Conservation (phyloP, 2,888 invertebrate genomes). For the Drosophila neoperkinsi region DNA sequence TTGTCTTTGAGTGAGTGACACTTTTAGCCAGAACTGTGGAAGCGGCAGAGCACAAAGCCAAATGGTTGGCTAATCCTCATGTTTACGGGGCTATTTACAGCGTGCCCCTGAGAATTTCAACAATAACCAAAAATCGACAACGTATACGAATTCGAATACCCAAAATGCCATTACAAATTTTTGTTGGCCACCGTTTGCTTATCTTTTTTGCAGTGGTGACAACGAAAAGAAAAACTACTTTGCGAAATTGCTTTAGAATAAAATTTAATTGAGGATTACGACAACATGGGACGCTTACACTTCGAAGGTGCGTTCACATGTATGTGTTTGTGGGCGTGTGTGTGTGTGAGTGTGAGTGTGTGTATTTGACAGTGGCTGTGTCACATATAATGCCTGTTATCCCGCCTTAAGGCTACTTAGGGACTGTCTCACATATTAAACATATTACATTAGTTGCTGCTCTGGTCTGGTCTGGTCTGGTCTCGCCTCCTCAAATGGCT, state of each 20-base stretch:
- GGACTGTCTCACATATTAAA: constrained; percentile 81
- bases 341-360: constrained; percentile 21
- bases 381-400: constrained; percentile 76
- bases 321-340: constrained; percentile 11
- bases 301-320: constrained; percentile 20
- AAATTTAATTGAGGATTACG: constrained; percentile 84
- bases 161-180: constrained; percentile 56
- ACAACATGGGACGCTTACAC: constrained; percentile 42
- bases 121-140: constrained; percentile 68
- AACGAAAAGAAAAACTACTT: constrained; percentile 70
- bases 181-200: constrained; percentile 65
- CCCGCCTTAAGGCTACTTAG: constrained; percentile 81
- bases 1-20: constrained; percentile 72
- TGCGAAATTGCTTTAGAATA: constrained; percentile 81
- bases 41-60: constrained; percentile 68
- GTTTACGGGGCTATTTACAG: constrained; percentile 81
- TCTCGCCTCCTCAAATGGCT: constrained; percentile 20
- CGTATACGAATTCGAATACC: constrained; percentile 37
- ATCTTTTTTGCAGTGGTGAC: constrained; percentile 53
- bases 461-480: constrained; percentile 27
- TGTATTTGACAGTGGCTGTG: constrained; percentile 30
- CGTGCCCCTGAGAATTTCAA: constrained; percentile 71
- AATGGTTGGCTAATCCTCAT: constrained; percentile 79
- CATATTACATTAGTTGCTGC: constrained; percentile 72
- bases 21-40: constrained; percentile 63